Evolutionary conservation across 2,888 invertebrate genomes (phyloP).

Genomic region (Empis livida): DNA sequence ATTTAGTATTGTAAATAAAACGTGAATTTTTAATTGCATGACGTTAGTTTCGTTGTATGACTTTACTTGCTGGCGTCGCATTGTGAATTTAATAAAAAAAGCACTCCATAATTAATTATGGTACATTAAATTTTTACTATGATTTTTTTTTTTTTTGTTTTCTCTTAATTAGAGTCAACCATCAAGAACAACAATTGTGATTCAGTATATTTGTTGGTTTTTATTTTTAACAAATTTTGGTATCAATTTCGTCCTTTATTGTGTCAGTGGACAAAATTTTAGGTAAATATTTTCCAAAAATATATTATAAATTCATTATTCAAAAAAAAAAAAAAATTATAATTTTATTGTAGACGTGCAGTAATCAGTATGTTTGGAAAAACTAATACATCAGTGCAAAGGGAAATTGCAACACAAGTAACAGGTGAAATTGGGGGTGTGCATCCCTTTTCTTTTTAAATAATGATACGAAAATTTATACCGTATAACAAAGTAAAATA

Average conservation of each 20-base stretch:
- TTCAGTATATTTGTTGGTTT: conserved; percentile 52
- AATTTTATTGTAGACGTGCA: conserved; percentile 24
- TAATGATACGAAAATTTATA: too few relatives aligned
- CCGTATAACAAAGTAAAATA: too few relatives aligned
- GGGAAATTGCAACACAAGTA: conserved; percentile 33
- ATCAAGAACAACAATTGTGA: conserved; percentile 38
- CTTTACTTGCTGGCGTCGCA: too few relatives aligned
- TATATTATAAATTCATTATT: neutral
- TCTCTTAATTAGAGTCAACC: conserved; percentile 25
- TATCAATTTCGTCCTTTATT: conserved; percentile 71
- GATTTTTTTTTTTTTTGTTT: neutral
- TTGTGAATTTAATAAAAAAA: too few relatives aligned
- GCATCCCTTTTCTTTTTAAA: too few relatives aligned
- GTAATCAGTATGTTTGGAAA: conserved; percentile 31
- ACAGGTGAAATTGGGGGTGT: conserved; percentile 25
- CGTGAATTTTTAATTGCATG: too few relatives aligned
- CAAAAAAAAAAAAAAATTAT: too few relatives aligned
- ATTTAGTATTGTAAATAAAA: too few relatives aligned
- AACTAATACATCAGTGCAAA: conserved; percentile 21
- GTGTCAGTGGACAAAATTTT: conserved; percentile 70
- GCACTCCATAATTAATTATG: too few relatives aligned
- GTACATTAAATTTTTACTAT: too few relatives aligned
- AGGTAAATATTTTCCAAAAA: conserved; percentile 33
- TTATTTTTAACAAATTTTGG: conserved; percentile 73
- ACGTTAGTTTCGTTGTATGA: too few relatives aligned